Base-by-base conservation (phyloP, 2,888 invertebrate species). In the Cistogaster globosa region DNA sequence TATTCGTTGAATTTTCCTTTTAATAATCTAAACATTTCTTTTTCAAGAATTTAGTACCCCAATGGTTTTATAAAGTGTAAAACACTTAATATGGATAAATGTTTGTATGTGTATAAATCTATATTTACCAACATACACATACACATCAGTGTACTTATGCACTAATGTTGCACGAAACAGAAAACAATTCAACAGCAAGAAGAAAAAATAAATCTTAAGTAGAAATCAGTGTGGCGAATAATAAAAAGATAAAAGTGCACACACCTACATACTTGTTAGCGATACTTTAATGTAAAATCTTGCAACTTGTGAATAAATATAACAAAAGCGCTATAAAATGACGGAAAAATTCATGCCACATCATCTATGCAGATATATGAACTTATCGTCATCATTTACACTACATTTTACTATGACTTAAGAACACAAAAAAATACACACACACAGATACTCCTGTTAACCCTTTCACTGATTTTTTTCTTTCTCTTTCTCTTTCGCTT, bases 171-270 rank as follows among this genome's bases (percentile, higher is more conserved):
- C 65, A 67, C 45, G 57, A 62, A 67, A 42, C 32, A 58, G 8
- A 4, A 42, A 26, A 26, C 26, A 4, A 26, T 26, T 26, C 26
- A 26, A 26, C 26, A 65, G 9, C 9, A 62, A 69, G 1, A 51
- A 53, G 55, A 63, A 32, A 42, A 65, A 65, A 55, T 68, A 58
- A 75, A 79, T 86, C 82, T 86, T 62, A 83, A 86, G 82, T 83
- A 76, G 79, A 83, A 86, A 83, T 79, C 82, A 82, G 65, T 83
- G 82, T 76, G 67, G 72, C 60, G 84, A 58, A 82, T 38, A 80
- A 80, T 75, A 78, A 78, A 78, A 68, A 68, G 14, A 62, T 67
- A 63, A 65, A 75, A 48, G 14, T 18, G 7, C 45, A 55, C 65
- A 45, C 20, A 4, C 32, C 45, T 20, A 45, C 32, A 38, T 22